Evolutionary conservation across 2,888 invertebrate species (phyloP).

Genomic region (Coelinius sp.): DNA sequence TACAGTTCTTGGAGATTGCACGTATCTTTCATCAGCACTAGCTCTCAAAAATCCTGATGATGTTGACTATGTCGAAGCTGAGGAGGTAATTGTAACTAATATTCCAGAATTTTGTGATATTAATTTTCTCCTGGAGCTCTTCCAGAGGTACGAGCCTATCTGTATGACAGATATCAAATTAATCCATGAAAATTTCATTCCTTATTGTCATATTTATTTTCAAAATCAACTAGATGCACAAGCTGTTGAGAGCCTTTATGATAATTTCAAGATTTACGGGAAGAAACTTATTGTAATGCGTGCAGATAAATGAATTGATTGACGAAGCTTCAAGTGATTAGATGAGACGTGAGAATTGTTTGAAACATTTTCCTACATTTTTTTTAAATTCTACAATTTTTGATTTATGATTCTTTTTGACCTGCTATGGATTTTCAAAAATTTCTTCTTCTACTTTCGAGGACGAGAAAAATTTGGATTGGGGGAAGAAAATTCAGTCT

Average conservation of each 20-base stretch:
- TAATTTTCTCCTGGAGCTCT: slow-evolving; percentile 58
- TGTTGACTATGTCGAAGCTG: slow-evolving; percentile 29
- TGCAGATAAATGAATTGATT: background rate
- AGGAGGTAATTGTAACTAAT: slow-evolving; percentile 61
- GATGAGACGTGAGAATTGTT: too few species aligned
- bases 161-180: slow-evolving; percentile 50
- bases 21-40: background rate
- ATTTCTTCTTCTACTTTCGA: too few species aligned
- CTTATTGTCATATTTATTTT: slow-evolving; percentile 61
- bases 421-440: too few species aligned
- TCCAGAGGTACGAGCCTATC: slow-evolving; percentile 56
- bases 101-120: slow-evolving; percentile 49
- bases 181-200: slow-evolving; percentile 35
- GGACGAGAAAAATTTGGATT: too few species aligned
- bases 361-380: background rate
- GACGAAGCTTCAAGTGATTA: background rate
- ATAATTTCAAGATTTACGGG: slow-evolving; percentile 48
- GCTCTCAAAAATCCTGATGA: background rate
- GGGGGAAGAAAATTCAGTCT: too few species aligned
- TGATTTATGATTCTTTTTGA: too few species aligned
- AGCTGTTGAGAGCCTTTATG: slow-evolving; percentile 50
- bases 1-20: too few species aligned
- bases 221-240: slow-evolving; percentile 47
- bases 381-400: background rate
- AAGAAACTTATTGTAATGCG: slow-evolving; percentile 55